Evolutionary conservation across 2,113 vertebrate species (phyloP).

Genomic region (Cebidichthys violaceus): DNA sequence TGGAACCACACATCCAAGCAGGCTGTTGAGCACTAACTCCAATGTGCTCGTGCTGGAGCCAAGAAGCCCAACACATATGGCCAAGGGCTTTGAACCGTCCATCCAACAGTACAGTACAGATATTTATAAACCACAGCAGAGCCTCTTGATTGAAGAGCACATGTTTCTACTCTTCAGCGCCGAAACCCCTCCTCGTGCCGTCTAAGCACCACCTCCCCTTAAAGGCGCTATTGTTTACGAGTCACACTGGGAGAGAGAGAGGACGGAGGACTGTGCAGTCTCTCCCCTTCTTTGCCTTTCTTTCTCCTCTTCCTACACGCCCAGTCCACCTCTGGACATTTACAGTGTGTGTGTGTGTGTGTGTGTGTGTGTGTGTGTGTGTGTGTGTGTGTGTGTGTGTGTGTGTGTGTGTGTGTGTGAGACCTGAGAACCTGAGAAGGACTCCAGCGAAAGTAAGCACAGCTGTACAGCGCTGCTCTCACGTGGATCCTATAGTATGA

Average conservation of each 20-base stretch:
- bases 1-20: constrained; percentile 47
- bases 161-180: constrained; percentile 79
- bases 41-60: constrained; percentile 57
- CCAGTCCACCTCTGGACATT: constrained; percentile 50
- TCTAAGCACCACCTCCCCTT: constrained; percentile 62
- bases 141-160: constrained; percentile 79
- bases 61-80: constrained; percentile 70
- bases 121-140: constrained; percentile 82
- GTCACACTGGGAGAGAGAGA: constrained; percentile 52
- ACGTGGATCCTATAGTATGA: constrained; percentile 68
- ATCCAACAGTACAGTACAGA: constrained; percentile 70
- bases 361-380: too few species aligned
- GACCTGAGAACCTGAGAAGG: constrained; percentile 68
- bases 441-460: constrained; percentile 69
- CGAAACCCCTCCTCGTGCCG: constrained; percentile 55
- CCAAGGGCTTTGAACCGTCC: constrained; percentile 69
- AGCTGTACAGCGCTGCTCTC: constrained; percentile 76
- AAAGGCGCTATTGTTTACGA: constrained; percentile 75
- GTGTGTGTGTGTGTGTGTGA: constrained; percentile 43
- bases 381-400: constrained; percentile 31
- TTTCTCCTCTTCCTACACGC: constrained; percentile 40
- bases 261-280: constrained; percentile 24
- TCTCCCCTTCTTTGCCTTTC: constrained; percentile 24
- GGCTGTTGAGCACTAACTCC: constrained; percentile 53
- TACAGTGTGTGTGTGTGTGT: constrained; percentile 33